phyloP scores from a whole-genome alignment of 2,888 invertebrate genomes.

The Scaeva pyrastri region DNA sequence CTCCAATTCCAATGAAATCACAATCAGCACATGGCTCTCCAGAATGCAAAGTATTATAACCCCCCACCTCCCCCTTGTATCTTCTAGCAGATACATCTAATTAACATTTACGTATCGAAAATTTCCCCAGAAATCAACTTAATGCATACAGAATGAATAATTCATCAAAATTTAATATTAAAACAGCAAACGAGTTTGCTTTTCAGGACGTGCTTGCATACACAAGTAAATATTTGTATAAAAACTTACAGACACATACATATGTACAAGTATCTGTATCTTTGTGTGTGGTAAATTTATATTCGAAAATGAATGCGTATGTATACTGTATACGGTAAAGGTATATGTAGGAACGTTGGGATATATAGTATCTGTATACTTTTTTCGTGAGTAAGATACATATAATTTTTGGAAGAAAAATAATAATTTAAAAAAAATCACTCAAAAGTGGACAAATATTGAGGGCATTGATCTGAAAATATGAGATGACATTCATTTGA shows the following conservation, averaged over 20 bases:
- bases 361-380: no score
- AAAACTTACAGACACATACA: neutral
- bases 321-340: no score
- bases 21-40: neutral
- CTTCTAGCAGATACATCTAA: slow-evolving; percentile 1
- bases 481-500: neutral
- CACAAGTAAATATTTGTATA: slow-evolving; percentile 26
- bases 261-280: neutral
- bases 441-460: neutral
- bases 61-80: neutral
- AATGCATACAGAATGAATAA: slow-evolving; percentile 45
- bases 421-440: neutral
- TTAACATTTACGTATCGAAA: slow-evolving; percentile 34
- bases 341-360: no score
- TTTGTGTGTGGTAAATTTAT: neutral
- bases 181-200: slow-evolving; percentile 22
- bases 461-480: neutral
- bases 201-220: slow-evolving; percentile 9
- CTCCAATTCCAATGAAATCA: slow-evolving; percentile 25
- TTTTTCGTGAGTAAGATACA: neutral
- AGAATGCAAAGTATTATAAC: neutral
- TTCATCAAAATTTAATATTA: slow-evolving; percentile 37
- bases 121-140: slow-evolving; percentile 29
- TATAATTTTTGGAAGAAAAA: neutral
- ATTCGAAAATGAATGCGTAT: neutral